Percentiles rank a stretch among this genome's conserved stretches.
Evolutionary conservation across 2,113 vertebrate species (phyloP).

Genomic region (Tichodroma muraria): DNA sequence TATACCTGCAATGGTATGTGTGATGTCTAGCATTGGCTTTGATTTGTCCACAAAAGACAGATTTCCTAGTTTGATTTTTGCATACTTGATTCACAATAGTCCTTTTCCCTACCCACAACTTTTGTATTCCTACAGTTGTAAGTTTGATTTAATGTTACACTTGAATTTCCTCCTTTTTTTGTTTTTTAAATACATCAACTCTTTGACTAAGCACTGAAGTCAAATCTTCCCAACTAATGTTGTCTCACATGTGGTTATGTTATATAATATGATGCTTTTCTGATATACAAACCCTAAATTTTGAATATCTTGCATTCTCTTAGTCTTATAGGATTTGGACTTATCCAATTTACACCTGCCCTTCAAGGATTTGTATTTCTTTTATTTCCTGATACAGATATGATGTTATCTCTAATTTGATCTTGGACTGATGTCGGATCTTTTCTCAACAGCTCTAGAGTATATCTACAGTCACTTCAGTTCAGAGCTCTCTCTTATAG

Average conservation of each 20-base stretch:
- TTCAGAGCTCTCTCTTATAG: not conserved
- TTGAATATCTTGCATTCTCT: not conserved
- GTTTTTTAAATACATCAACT: not conserved
- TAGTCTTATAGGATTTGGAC: not conserved
- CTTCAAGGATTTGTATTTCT: slow-evolving; percentile 40
- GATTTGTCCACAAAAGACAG: not conserved
- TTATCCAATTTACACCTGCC: slow-evolving; percentile 25
- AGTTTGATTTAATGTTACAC: not conserved
- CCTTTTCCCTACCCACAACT: not conserved
- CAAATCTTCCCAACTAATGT: not conserved
- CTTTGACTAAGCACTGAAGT: not conserved
- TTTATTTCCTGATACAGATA: not conserved
- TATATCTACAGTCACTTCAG: not conserved
- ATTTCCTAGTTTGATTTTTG: not conserved
- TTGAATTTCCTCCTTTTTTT: not conserved
- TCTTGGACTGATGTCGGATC: not conserved
- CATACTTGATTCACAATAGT: not conserved
- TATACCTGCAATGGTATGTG: not conserved
- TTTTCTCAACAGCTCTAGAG: not conserved
- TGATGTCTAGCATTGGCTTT: not conserved
- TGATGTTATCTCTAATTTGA: slow-evolving; percentile 43
- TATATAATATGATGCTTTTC: not conserved
- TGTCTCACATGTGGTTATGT: not conserved
- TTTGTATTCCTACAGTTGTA: not conserved
- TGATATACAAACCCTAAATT: not conserved